A percentile compares a stretch with the other conserved stretches of the same genome.
Evolutionary conservation across 2,113 vertebrate species (phyloP).

Genomic region (Eptesicus fuscus): DNA sequence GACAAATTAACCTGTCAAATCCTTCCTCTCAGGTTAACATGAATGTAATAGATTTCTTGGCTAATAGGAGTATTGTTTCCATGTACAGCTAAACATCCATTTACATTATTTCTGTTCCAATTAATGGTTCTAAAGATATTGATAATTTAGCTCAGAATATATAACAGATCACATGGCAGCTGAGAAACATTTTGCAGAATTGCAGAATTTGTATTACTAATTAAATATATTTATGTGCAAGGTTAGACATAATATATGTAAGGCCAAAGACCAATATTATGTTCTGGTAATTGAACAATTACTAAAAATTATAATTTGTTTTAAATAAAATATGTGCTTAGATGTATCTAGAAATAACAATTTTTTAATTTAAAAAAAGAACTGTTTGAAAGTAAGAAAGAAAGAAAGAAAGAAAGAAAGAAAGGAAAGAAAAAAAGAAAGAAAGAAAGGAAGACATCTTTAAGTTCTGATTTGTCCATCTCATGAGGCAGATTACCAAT

Average conservation of each 20-base stretch:
- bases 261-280: neutral
- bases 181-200: conserved; percentile 19
- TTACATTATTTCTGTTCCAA: neutral
- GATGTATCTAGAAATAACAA: neutral
- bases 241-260: neutral
- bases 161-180: neutral
- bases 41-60: neutral
- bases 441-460: conserved; percentile 81
- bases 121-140: neutral
- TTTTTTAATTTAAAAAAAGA: neutral
- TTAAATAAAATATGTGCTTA: neutral
- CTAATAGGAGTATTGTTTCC: neutral
- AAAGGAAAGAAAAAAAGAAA: too few species aligned
- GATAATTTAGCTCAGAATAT: neutral
- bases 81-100: neutral
- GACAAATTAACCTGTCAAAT: neutral
- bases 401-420: too few species aligned
- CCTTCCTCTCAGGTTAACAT: neutral
- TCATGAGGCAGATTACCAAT: conserved; percentile 97
- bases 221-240: neutral
- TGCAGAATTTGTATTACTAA: neutral
- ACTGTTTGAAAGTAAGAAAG: too few species aligned
- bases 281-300: neutral
- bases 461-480: conserved; percentile 94
- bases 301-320: neutral